These are phyloP conservation scores for Pholis gunnellus DNA, from an alignment of 2,113 vertebrate genomes.

Conservation along the genomic window DNA sequence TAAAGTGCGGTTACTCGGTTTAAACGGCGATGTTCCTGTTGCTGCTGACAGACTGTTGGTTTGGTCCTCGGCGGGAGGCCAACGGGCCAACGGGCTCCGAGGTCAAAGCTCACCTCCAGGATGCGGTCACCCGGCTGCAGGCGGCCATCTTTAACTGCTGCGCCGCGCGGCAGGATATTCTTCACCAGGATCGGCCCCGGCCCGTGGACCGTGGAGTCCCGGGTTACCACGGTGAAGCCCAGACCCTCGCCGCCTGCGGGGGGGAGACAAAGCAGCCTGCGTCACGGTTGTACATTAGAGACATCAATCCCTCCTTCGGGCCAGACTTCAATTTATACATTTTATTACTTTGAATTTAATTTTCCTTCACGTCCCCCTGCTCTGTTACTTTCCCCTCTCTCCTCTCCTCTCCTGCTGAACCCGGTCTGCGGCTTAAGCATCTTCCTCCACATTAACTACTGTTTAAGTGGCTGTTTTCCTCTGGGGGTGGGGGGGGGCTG, in stretches of 20 bases:
- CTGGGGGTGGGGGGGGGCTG: slow-evolving; percentile 15
- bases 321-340: slow-evolving; percentile 36
- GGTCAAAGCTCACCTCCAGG: slow-evolving; percentile 87
- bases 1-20: not conserved
- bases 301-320: slow-evolving; percentile 15
- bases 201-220: slow-evolving; percentile 90
- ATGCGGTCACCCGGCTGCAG: slow-evolving; percentile 95
- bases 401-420: slow-evolving; percentile 25
- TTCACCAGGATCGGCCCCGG: slow-evolving; percentile 96
- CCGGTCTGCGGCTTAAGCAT: slow-evolving; percentile 16
- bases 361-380: slow-evolving; percentile 2
- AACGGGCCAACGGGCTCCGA: not conserved
- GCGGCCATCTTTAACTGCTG: slow-evolving; percentile 93
- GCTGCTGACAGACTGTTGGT: no score
- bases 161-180: slow-evolving; percentile 93
- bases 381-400: slow-evolving; percentile 2
- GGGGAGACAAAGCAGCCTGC: slow-evolving; percentile 9
- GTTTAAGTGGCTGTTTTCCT: slow-evolving; percentile 66
- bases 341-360: slow-evolving; percentile 59
- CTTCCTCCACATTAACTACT: slow-evolving; percentile 63
- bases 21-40: not conserved
- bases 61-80: not conserved
- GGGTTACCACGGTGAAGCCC: slow-evolving; percentile 96
- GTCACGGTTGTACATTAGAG: slow-evolving; percentile 11
- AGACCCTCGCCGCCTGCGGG: slow-evolving; percentile 90